Evolutionary conservation across 1,140 invertebrate genomes (phyloP).

Genomic region (Elysia chlorotica): DNA sequence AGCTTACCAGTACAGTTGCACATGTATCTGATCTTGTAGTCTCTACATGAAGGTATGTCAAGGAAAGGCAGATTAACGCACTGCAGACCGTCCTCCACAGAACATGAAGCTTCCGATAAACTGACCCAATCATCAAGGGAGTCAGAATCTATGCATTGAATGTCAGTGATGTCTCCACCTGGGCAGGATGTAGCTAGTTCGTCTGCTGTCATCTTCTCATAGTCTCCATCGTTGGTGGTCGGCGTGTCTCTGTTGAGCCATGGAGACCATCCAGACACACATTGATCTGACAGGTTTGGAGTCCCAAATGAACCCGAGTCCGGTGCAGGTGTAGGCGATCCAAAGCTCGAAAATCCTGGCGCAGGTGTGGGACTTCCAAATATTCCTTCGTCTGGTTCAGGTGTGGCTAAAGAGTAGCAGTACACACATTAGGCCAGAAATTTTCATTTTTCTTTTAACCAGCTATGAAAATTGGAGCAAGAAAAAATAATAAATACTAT

Average conservation of each 20-base stretch:
- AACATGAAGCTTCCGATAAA: constrained; percentile 40
- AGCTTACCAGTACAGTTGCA: constrained; percentile 56
- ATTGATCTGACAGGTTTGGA: constrained; percentile 19
- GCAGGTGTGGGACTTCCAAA: too few species aligned
- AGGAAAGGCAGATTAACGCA: constrained; percentile 41
- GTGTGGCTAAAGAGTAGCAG: too few species aligned
- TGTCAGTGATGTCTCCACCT: constrained; percentile 37
- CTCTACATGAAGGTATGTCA: constrained; percentile 48
- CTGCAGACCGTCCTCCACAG: constrained; percentile 32
- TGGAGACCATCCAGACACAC: constrained; percentile 25
- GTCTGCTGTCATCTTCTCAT: constrained; percentile 31
- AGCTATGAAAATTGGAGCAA: too few species aligned
- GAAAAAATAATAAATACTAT: too few species aligned
- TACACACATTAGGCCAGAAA: too few species aligned
- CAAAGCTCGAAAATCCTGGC: background rate
- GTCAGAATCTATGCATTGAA: constrained; percentile 36
- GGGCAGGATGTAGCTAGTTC: constrained; percentile 36
- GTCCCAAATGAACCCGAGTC: too few species aligned
- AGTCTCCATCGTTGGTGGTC: constrained; percentile 25
- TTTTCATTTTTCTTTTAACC: too few species aligned
- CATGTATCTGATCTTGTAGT: constrained; percentile 61
- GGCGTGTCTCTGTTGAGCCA: constrained; percentile 30
- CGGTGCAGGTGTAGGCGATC: background rate
- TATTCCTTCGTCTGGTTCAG: too few species aligned
- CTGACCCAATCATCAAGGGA: constrained; percentile 35